phyloP scores from a whole-genome alignment of 2,797 vertebrate species.

The Eospalax fontanierii region DNA sequence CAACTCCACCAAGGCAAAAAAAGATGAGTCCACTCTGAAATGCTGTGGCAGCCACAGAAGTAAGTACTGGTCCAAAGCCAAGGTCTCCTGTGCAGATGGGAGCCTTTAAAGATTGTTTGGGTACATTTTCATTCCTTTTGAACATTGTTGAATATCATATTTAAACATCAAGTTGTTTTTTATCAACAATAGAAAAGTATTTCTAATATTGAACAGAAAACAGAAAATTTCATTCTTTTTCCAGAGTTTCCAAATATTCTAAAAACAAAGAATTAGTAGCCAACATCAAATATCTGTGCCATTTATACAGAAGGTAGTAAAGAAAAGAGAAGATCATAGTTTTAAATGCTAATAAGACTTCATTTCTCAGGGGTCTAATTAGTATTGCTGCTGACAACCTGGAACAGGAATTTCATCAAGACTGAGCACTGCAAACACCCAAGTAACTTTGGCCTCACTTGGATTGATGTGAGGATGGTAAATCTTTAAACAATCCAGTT shows the following conservation, averaged over 20 bases:
- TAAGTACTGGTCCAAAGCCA: not conserved
- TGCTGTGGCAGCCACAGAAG: not conserved
- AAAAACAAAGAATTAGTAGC: not conserved
- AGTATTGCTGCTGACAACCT: not conserved
- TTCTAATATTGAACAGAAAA: constrained; percentile 28
- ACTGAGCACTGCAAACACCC: not conserved
- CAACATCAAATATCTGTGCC: not conserved
- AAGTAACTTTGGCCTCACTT: not conserved
- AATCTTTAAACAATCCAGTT: not conserved
- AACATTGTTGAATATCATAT: constrained; percentile 22
- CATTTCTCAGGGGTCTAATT: not conserved
- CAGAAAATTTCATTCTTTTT: constrained; percentile 26
- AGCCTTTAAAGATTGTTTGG: not conserved
- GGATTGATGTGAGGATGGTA: not conserved
- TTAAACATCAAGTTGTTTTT: constrained; percentile 63
- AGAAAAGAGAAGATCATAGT: not conserved
- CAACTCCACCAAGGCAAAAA: not conserved
- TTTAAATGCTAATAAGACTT: not conserved
- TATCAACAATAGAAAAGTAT: not conserved
- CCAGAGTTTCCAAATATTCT: constrained; percentile 32
- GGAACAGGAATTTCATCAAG: constrained; percentile 28
- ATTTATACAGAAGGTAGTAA: not conserved
- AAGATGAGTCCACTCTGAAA: not conserved
- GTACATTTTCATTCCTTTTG: not conserved
- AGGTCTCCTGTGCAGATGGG: not conserved